Conservation (phyloP, 2,113 vertebrate genomes). For the Coregonus clupeaformis region DNA sequence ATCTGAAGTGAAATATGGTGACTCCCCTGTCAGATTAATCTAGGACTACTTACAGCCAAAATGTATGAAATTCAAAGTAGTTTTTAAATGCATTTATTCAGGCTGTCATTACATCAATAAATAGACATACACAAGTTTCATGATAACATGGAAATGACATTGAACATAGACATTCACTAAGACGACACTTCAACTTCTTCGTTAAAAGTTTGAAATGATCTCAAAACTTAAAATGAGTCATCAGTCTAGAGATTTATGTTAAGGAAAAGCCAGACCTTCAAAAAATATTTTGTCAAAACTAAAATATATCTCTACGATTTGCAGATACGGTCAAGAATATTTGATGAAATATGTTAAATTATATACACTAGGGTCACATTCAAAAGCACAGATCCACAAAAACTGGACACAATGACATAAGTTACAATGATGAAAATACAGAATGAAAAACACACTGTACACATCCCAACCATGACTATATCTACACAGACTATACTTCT, state of each 20-base stretch:
- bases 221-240: slow-evolving; percentile 32
- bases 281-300: slow-evolving; percentile 35
- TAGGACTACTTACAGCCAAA: not conserved
- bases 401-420: slow-evolving; percentile 72
- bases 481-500: slow-evolving; percentile 54
- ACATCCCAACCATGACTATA: slow-evolving; percentile 47
- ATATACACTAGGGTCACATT: slow-evolving; percentile 77
- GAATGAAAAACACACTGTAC: slow-evolving; percentile 53
- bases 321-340: slow-evolving; percentile 72
- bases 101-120: slow-evolving; percentile 74
- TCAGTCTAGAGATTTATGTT: slow-evolving; percentile 57
- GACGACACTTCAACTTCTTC: slow-evolving; percentile 71
- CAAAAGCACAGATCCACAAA: slow-evolving; percentile 71
- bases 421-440: slow-evolving; percentile 57
- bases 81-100: slow-evolving; percentile 69
- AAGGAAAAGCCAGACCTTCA: slow-evolving; percentile 8
- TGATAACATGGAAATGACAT: slow-evolving; percentile 46
- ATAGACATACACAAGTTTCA: slow-evolving; percentile 67
- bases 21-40: not conserved
- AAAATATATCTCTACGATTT: slow-evolving; percentile 74
- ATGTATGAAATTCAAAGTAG: not conserved
- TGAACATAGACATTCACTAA: slow-evolving; percentile 74
- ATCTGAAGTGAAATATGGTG: not conserved
- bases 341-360: slow-evolving; percentile 66
- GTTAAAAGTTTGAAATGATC: slow-evolving; percentile 39